These are phyloP conservation scores for Callocephalon fimbriatum DNA, from an alignment of 2,113 vertebrate genomes.

Conservation along the genomic window DNA sequence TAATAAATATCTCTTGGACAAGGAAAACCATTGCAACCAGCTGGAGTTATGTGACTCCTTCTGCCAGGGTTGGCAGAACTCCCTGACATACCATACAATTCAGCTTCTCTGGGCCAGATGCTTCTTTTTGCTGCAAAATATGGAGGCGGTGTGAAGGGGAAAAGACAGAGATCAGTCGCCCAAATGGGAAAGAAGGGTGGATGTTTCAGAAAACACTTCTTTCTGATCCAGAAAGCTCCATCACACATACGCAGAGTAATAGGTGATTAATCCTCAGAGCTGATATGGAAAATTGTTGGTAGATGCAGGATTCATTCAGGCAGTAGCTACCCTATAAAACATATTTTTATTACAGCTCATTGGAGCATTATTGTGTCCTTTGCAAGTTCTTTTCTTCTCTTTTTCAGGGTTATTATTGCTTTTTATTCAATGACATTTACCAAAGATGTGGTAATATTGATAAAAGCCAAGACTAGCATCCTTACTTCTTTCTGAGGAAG, in stretches of 20 bases:
- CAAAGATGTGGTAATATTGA: background rate
- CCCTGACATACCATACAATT: background rate
- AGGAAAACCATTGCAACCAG: slow-evolving; percentile 15
- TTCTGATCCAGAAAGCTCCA: background rate
- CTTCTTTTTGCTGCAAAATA: slow-evolving; percentile 41
- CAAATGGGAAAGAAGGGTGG: background rate
- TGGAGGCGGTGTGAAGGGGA: slow-evolving; percentile 22
- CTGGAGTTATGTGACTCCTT: slow-evolving; percentile 43
- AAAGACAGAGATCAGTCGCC: background rate
- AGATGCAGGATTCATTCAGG: background rate
- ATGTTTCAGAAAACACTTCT: background rate
- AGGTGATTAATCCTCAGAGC: background rate
- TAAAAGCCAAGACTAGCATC: background rate
- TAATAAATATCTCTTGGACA: slow-evolving; percentile 29
- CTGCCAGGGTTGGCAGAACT: slow-evolving; percentile 50
- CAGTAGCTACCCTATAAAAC: background rate
- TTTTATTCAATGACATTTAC: background rate
- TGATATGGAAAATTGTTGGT: background rate
- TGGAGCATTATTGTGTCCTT: background rate
- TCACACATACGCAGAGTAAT: background rate
- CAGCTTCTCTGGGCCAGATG: slow-evolving; percentile 5
- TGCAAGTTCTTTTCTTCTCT: background rate
- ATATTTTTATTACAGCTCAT: background rate
- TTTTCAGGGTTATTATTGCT: background rate
- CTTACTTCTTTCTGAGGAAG: background rate